Evolutionary conservation across 2,888 invertebrate species (phyloP).

Genomic region (Lydus trimaculatus): DNA sequence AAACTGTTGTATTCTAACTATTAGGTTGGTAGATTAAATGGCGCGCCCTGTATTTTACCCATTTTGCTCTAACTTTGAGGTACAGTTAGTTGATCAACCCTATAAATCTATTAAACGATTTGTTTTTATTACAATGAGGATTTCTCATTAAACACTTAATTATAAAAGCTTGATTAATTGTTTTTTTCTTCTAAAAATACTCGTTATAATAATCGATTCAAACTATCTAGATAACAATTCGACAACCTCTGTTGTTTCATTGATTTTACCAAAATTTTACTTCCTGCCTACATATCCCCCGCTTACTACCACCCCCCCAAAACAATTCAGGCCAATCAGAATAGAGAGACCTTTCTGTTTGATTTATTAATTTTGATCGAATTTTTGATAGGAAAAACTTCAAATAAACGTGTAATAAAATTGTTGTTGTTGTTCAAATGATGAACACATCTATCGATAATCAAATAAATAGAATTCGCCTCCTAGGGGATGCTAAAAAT

Average conservation of each 20-base stretch:
- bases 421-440: too few relatives aligned
- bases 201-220: not conserved
- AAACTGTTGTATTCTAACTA: too few relatives aligned
- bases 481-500: too few relatives aligned
- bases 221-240: not conserved
- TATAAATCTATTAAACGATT: not conserved
- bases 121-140: not conserved
- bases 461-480: too few relatives aligned
- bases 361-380: not conserved
- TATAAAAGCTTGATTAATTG: too few relatives aligned
- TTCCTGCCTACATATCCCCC: too few relatives aligned
- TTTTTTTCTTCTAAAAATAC: not conserved
- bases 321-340: not conserved
- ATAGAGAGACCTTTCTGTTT: not conserved
- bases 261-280: constrained; percentile 2
- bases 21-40: too few relatives aligned
- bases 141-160: not conserved
- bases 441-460: too few relatives aligned
- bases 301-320: not conserved
- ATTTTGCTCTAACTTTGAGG: too few relatives aligned
- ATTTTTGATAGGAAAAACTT: not conserved
- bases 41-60: too few relatives aligned
- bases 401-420: too few relatives aligned
- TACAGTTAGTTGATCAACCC: not conserved
- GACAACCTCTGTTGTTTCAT: not conserved